These are phyloP conservation scores for Coreoperca whiteheadi DNA, from an alignment of 2,113 vertebrate genomes.

Conservation along the genomic window DNA sequence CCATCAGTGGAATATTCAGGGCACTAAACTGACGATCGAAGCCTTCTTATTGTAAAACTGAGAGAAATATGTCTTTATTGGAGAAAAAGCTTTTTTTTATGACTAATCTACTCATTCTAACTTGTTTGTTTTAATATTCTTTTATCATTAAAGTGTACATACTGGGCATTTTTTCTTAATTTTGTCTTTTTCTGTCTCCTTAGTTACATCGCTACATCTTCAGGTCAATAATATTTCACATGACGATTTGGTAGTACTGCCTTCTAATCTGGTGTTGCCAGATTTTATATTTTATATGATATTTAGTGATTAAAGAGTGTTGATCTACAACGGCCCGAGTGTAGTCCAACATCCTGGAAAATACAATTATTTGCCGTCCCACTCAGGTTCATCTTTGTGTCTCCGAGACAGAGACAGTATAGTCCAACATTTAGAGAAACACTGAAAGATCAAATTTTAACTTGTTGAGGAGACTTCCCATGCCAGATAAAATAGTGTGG, in stretches of 20 bases:
- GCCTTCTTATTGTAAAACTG: slow-evolving; percentile 38
- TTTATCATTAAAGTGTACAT: slow-evolving; percentile 78
- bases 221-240: neutral
- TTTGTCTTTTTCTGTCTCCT: slow-evolving; percentile 28
- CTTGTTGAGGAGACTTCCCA: too few relatives aligned
- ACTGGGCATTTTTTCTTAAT: slow-evolving; percentile 55
- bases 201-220: neutral
- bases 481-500: too few relatives aligned
- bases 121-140: slow-evolving; percentile 57
- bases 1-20: slow-evolving; percentile 23
- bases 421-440: too few relatives aligned
- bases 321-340: too few relatives aligned
- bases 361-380: too few relatives aligned
- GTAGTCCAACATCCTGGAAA: neutral
- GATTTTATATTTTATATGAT: neutral
- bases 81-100: slow-evolving; percentile 56
- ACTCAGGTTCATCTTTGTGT: too few relatives aligned
- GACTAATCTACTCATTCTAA: slow-evolving; percentile 45
- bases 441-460: too few relatives aligned
- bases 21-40: slow-evolving; percentile 36
- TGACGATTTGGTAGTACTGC: neutral
- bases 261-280: too few relatives aligned
- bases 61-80: slow-evolving; percentile 32
- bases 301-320: neutral
- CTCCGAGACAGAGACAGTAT: too few relatives aligned